Conservation (phyloP, 2,888 invertebrate species). For the Pinctada fucata region DNA sequence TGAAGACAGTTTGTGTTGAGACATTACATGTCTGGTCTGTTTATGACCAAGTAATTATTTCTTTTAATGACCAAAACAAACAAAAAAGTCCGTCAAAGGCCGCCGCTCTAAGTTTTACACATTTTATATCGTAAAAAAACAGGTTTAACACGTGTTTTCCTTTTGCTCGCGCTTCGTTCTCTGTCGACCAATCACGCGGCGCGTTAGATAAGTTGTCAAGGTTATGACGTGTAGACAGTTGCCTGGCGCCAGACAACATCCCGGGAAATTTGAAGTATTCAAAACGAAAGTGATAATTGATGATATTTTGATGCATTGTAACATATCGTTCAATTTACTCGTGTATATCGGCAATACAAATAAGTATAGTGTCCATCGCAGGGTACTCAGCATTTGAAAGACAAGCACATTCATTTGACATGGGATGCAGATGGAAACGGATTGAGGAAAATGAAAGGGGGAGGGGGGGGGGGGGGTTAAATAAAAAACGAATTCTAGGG, state of each 20-base stretch:
- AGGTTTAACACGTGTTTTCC: not conserved
- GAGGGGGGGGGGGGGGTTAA: not conserved
- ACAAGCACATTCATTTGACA: not conserved
- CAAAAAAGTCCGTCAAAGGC: not conserved
- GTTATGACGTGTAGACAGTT: not conserved
- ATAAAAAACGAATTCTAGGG: not conserved
- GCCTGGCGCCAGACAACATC: not conserved
- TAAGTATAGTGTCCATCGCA: not conserved
- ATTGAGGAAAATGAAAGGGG: not conserved
- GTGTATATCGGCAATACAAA: no score
- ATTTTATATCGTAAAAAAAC: not conserved
- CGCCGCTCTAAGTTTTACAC: not conserved
- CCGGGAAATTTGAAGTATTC: no score
- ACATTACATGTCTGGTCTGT: not conserved
- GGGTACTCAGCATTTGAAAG: not conserved
- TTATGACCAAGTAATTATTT: not conserved
- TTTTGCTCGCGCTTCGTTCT: not conserved
- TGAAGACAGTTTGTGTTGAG: not conserved
- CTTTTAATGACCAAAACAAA: conserved; percentile 3
- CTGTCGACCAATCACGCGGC: not conserved
- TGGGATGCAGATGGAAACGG: not conserved
- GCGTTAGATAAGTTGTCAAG: not conserved
- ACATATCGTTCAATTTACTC: no score
- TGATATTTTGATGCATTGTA: no score
- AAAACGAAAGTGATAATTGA: no score